Evolutionary conservation across 2,113 vertebrate genomes (phyloP), one percentile per base, ranked within the genome.

Genomic region (Toxotes jaculatrix): DNA sequence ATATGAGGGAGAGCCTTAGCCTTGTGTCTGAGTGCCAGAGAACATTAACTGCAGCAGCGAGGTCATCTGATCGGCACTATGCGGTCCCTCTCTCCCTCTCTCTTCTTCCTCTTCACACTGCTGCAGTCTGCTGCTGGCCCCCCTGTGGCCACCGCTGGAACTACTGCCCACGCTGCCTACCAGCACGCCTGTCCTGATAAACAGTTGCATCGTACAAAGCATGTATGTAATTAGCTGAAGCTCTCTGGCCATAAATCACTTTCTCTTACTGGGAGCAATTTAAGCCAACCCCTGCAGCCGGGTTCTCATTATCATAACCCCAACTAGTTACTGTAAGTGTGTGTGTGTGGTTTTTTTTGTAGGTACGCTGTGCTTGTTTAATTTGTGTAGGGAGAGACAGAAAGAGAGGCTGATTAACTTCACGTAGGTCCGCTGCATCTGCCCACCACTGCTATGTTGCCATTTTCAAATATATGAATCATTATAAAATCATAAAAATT

Each of bases 21-120:
- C 90, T 89, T 88, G 92, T 91, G 91, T 93, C 75, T 90, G 92
- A 91, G 80, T 67, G 31, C 87, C 84, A 92, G 90, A 93, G 89
- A 93, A 92, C 92, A 94, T 94, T 93, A 94, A 93, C 92, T 93
- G 93, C 93, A 94, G 93, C 92, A 93, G 93, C 87, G 90, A 93
- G 93, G 92, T 94, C 93, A 93, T 94, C 93, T 92, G 92, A 93
- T 93, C 90, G 70, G 78, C 85, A 88, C 83, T 88, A 91, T 94
- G 92, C 93, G 82, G 90, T 88, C 85, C 74, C 90, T 83, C 83
- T 84, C 88, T 74, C 84, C 80, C 85, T 83, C 83, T 80, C 79
- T 76, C 85, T 82, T 83, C 55, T 60, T 82, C 57, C 64, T 90
- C 76, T 43, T 82, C 85, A 85, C 70, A 71, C 79, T 92, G 79